Evolutionary conservation across 2,888 invertebrate genomes (phyloP), one percentile per base, ranked within the genome.

Genomic region (Gasteruption jaculator): DNA sequence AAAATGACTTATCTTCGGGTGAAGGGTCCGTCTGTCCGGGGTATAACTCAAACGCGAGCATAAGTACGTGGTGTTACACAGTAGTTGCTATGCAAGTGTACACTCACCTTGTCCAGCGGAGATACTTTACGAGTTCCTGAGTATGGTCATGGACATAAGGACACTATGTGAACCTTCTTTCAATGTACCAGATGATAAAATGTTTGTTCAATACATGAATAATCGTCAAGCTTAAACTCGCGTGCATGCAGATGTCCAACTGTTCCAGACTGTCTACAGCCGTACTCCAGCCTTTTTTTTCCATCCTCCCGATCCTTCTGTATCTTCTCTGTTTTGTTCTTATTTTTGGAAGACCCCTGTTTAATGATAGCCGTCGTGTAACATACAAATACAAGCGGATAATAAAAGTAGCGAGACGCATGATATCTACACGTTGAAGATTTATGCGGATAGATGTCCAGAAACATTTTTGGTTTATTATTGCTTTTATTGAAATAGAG

Each of bases 111-210:
- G 49, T 52, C 46, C 40, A 25, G 39, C 40, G 41, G 41, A n/a
- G 43, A 50, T 54, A 53, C 43, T 60, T 60, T 54, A 58, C 50
- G 58, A 53, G 52, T 48, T 41, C 37, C 46, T 46, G 48, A 45
- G 53, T 56, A 58, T 55, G 54, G 55, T 57, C 57, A 49, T 49
- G 54, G 52, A 52, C 50, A 55, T 34, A n/a, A 43, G 46, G 41
- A 48, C 43, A 49, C 42, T 25, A 27, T 39, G 36, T 31, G 31
- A 34, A n/a, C n/a, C n/a, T n/a, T n/a, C n/a, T n/a, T n/a, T n/a
- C n/a, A n/a, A n/a, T n/a, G n/a, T n/a, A n/a, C n/a, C n/a, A n/a
- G n/a, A n/a, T n/a, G 40, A 40, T 34, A 38, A 53, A 52, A 51
- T 55, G 51, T 56, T 56, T 55, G 54, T 54, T 53, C 48, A 51